Evolutionary conservation across 2,888 invertebrate genomes (phyloP), one percentile per base, ranked within the genome.

Genomic region (Drosophila cognata): DNA sequence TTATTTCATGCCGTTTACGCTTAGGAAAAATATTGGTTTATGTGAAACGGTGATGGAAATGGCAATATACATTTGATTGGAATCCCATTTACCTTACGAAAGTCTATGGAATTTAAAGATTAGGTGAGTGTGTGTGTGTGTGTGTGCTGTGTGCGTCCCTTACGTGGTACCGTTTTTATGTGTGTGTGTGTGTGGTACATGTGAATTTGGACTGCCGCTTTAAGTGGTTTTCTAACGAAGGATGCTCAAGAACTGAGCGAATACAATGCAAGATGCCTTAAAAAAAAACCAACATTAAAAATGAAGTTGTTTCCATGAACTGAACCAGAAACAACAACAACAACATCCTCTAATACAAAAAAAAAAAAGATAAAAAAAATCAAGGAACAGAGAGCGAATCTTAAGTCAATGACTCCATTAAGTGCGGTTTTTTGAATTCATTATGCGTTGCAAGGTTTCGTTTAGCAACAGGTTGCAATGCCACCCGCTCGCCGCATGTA

Each of bases 321-420:
- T 74, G 61, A 68, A 67, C 63, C n/a, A 59, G 29, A 56, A 67
- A 48, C 53, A 65, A 31, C 16, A 65, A 56, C 41, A 60, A 59
- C 35, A 60, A 59, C 35, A 59, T 6, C 38, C 33, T 28, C 31
- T 63, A 51, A 71, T 36, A 52, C 2, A 56, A 51, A 41, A 57
- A 18, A 25, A 68, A 6, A 52, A 59, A 31, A 59, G 46, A 28
- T 16, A 57, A 25, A 18, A 25, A 21, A 57, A 56, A 38, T 6
- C 61, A 35, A 29, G 31, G n/a, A 69, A 66, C 57, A 65, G 53
- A 58, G 75, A 75, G 61, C 61, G 64, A 74, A 69, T 78, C 74
- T 64, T 77, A 62, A 81, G 79, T 76, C 87, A 89, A 90, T 88
- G 90, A 85, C 90, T 89, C 88, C 88, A 90, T 90, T 88, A 81